Evolutionary conservation across 2,888 invertebrate genomes (phyloP).

Genomic region (Morpho deidamia): DNA sequence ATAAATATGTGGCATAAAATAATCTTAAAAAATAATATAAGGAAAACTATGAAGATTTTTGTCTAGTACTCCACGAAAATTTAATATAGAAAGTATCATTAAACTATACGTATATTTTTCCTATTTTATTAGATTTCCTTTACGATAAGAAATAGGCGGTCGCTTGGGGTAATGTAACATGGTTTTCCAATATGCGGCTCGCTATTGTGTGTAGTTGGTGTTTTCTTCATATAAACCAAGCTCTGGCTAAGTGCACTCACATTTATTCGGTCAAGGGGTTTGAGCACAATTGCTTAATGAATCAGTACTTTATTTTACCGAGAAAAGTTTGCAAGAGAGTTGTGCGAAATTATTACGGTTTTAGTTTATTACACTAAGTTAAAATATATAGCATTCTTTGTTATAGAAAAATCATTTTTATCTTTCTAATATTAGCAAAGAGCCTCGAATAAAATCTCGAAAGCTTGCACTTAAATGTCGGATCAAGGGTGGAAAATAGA

Average conservation of each 20-base stretch:
- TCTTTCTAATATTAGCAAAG: too few species aligned
- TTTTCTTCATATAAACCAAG: constrained; percentile 12
- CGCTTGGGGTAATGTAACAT: constrained; percentile 27
- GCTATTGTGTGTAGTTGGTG: constrained; percentile 19
- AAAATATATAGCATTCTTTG: too few species aligned
- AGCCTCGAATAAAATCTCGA: background rate
- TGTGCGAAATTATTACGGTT: too few species aligned
- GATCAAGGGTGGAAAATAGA: too few species aligned
- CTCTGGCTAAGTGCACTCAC: constrained; percentile 27
- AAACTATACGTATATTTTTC: constrained; percentile 14
- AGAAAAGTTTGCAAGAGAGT: too few species aligned
- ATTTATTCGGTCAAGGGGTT: constrained; percentile 23
- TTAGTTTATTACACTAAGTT: too few species aligned
- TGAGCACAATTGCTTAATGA: background rate
- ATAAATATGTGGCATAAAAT: too few species aligned
- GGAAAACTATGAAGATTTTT: too few species aligned
- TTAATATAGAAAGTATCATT: constrained; percentile 17
- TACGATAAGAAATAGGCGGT: constrained; percentile 17
- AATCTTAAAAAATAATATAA: too few species aligned
- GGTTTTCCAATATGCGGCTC: constrained; percentile 38
- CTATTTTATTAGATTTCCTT: constrained; percentile 20
- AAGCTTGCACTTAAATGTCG: too few species aligned
- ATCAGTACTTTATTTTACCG: too few species aligned
- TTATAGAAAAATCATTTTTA: too few species aligned
- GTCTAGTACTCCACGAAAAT: background rate